phyloP scores from a whole-genome alignment of 2,888 invertebrate species.

The Clanis bilineata region DNA sequence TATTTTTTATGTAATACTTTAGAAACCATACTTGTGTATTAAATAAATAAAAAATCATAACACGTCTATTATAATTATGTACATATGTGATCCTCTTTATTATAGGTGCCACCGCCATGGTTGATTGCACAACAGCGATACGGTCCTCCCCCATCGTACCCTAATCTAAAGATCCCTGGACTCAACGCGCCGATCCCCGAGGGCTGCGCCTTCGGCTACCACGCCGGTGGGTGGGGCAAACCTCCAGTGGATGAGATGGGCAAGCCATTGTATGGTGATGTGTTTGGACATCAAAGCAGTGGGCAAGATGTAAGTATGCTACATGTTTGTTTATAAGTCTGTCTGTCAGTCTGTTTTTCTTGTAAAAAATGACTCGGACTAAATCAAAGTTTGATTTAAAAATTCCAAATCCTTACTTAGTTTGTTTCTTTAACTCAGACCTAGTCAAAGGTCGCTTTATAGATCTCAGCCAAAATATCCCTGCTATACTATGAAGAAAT shows the following conservation, averaged over 20 bases:
- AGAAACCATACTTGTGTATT: background rate
- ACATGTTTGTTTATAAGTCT: background rate
- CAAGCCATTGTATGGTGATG: conserved; percentile 98
- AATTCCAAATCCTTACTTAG: too few relatives aligned
- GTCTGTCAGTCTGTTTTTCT: too few relatives aligned
- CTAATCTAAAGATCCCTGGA: conserved; percentile 98
- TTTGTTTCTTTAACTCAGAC: too few relatives aligned
- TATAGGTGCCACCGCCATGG: conserved; percentile 94
- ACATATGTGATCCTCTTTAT: background rate
- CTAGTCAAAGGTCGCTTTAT: background rate
- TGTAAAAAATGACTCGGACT: too few relatives aligned
- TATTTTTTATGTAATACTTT: too few relatives aligned
- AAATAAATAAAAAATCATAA: too few relatives aligned
- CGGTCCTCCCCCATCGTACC: conserved; percentile 99
- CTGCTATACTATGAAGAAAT: too few relatives aligned
- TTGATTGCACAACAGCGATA: conserved; percentile 98
- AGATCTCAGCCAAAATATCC: too few relatives aligned
- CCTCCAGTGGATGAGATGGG: conserved; percentile 99
- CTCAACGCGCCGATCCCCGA: conserved; percentile 99
- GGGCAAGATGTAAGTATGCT: conserved; percentile 85
- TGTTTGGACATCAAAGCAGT: conserved; percentile 93
- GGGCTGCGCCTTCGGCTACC: conserved; percentile 98
- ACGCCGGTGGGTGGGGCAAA: conserved; percentile 99
- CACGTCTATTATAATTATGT: too few relatives aligned
- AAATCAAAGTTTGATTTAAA: too few relatives aligned